Base-by-base conservation (phyloP, 1,140 invertebrate species). In the Maconellicoccus hirsutus region DNA sequence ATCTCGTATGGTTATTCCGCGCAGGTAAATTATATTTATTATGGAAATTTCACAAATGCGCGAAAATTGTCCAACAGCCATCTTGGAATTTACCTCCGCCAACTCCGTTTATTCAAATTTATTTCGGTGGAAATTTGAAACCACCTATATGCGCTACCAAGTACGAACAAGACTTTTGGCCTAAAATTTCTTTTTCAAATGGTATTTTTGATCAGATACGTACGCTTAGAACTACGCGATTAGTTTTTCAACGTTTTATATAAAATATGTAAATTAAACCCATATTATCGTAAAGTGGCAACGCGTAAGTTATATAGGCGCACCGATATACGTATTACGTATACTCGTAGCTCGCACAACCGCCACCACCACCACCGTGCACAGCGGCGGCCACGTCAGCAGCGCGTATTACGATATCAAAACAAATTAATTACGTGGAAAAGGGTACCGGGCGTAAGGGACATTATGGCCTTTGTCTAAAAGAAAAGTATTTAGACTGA, bases 351-450 rank as follows among this genome's bases (percentile, higher is more conserved):
- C 12, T 52, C n/a, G 10, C 14, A 16, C 16, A 52, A 16, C 3
- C 29, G 29, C 29, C 3, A 33, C 4, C 12, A 33, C 29, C 3
- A 3, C 29, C 4, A 33, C 29, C 42, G 16, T 19, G n/a, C 2
- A 3, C 42, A 19, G 42, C 6, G 42, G n/a, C 2, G n/a, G 42
- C 16, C 14, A 38, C 14, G 33, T n/a, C n/a, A n/a, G 29, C 29
- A 12, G 29, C 29, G 29, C 3, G 12, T 52, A 52, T 52, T 52
- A 52, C 42, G 42, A 52, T 52, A 52, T 52, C 42, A 52, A 52
- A 52, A 52, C 42, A 52, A 52, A 52, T 52, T 52, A 52, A 52
- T 52, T 52, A 52, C 42, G 42, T 52, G 42, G 42, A 52, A 52
- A 52, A 52, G n/a, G 42, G 42, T 52, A 52, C 6, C 29, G 4